A percentile compares a stretch with the other conserved stretches of the same genome.
phyloP scores from a whole-genome alignment of 2,797 vertebrate species.

The Phaenicophaeus curvirostris region DNA sequence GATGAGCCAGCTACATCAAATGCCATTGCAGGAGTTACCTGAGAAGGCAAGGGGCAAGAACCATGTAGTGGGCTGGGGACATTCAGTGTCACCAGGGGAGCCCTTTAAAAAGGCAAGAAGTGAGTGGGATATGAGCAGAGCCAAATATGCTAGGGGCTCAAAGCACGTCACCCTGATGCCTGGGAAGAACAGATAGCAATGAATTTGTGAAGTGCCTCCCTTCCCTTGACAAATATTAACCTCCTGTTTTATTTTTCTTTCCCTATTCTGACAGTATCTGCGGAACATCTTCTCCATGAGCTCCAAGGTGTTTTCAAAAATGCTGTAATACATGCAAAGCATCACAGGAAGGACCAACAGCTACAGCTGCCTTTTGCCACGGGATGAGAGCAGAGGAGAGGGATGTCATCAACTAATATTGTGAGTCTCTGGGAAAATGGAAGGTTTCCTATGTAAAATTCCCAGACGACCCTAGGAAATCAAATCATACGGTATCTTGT shows the following conservation, averaged over 20 bases:
- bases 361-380: neutral
- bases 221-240: neutral
- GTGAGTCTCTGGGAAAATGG: neutral
- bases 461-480: neutral
- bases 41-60: neutral
- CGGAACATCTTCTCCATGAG: neutral
- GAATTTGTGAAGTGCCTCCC: neutral
- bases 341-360: neutral
- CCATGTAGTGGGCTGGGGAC: neutral
- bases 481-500: neutral
- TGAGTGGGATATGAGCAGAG: neutral
- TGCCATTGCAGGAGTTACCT: rapidly evolving
- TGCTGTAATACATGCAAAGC: neutral
- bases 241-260: too few species aligned
- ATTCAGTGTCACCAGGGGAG: neutral
- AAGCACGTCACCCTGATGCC: neutral
- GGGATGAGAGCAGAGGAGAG: neutral
- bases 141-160: neutral
- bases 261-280: neutral
- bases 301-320: neutral
- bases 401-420: neutral
- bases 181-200: neutral
- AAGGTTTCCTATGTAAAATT: neutral
- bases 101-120: neutral
- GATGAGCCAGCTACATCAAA: neutral